phyloP scores from a whole-genome alignment of 23 tunicate genomes.

The Botrylloides violaceus region DNA sequence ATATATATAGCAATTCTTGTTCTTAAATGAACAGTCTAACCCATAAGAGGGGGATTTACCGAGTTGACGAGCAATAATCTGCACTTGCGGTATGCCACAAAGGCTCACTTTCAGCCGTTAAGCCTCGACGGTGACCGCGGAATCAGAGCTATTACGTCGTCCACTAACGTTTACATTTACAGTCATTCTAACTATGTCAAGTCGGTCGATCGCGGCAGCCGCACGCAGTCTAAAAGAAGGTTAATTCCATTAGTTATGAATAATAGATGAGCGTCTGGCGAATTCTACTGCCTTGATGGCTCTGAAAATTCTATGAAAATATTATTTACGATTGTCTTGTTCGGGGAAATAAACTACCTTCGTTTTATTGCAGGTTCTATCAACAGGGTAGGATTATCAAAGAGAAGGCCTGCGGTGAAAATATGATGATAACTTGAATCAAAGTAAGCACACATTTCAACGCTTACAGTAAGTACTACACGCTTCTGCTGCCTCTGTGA shows the following conservation, averaged over 20 bases:
- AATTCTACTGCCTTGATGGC: background rate
- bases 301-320: background rate
- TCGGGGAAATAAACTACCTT: background rate
- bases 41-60: background rate
- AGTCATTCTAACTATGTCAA: no score
- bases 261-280: background rate
- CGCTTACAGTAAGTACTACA: no score
- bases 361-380: no score
- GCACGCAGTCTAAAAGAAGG: background rate
- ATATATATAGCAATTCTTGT: no score
- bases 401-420: no score
- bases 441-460: no score
- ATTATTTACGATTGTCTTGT: background rate
- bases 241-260: background rate
- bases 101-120: background rate
- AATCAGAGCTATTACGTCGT: background rate
- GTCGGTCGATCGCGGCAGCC: constrained; percentile 2
- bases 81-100: background rate
- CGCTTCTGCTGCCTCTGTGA: no score
- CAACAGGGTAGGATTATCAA: no score
- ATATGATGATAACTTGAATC: no score
- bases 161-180: background rate
- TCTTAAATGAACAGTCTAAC: no score
- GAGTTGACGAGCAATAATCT: background rate
- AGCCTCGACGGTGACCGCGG: background rate